These are phyloP conservation scores for Drosophila ezoana DNA, from an alignment of 2,888 invertebrate genomes.

Conservation along the genomic window DNA sequence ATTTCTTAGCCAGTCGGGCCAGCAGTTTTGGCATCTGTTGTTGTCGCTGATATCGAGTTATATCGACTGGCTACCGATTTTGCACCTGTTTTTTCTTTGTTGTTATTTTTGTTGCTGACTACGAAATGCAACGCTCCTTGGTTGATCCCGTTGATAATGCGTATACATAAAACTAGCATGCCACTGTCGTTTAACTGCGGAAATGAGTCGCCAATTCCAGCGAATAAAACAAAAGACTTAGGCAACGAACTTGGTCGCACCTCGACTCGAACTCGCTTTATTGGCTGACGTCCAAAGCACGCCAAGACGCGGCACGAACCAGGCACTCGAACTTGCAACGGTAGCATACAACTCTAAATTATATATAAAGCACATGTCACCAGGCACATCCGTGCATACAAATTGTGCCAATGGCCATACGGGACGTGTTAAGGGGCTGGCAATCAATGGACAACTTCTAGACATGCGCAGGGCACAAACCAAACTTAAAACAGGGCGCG, in stretches of 20 bases:
- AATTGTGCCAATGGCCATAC: slow-evolving; percentile 58
- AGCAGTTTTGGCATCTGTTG: slow-evolving; percentile 37
- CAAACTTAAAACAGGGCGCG: slow-evolving; percentile 63
- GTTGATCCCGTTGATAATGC: slow-evolving; percentile 77
- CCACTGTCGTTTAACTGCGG: slow-evolving; percentile 68
- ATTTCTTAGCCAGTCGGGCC: slow-evolving; percentile 53
- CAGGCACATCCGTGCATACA: slow-evolving; percentile 81
- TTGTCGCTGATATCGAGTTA: slow-evolving; percentile 54
- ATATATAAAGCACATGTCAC: slow-evolving; percentile 84
- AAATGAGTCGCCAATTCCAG: slow-evolving; percentile 76
- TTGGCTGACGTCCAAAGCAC: slow-evolving; percentile 71
- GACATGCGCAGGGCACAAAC: slow-evolving; percentile 72
- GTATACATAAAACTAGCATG: slow-evolving; percentile 79
- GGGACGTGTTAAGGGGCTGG: slow-evolving; percentile 10
- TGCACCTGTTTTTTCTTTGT: slow-evolving; percentile 64
- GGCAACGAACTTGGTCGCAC: slow-evolving; percentile 61
- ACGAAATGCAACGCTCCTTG: slow-evolving; percentile 59
- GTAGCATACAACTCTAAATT: slow-evolving; percentile 81
- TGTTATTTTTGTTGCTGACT: slow-evolving; percentile 3
- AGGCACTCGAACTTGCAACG: slow-evolving; percentile 55
- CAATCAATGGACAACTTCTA: slow-evolving; percentile 70
- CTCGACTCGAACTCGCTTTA: slow-evolving; percentile 41
- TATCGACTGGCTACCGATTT: slow-evolving; percentile 77
- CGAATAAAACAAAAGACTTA: slow-evolving; percentile 70
- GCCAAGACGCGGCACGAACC: slow-evolving; percentile 72